Evolutionary conservation across 2,888 invertebrate species (phyloP).

Genomic region (Habroteleia sp.): DNA sequence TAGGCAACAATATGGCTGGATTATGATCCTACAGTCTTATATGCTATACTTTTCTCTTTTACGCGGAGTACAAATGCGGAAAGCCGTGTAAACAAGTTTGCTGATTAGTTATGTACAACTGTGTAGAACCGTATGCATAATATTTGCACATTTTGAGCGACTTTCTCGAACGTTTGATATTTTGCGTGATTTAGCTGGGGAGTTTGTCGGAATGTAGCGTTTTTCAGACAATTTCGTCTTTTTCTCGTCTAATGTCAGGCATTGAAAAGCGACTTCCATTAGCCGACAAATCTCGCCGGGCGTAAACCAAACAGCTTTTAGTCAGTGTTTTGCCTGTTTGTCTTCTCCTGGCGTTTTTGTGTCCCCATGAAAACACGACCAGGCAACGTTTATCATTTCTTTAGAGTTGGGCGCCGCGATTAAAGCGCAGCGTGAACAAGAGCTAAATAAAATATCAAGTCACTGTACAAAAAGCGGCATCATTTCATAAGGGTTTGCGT

Average conservation of each 20-base stretch:
- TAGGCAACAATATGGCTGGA: too few relatives aligned
- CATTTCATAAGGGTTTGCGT: slow-evolving; percentile 45
- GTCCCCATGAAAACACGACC: slow-evolving; percentile 29
- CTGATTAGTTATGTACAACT: slow-evolving; percentile 47
- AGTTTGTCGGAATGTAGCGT: too few relatives aligned
- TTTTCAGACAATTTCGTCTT: neutral
- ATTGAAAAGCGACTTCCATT: slow-evolving; percentile 40
- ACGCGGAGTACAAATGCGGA: too few relatives aligned
- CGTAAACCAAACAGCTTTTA: slow-evolving; percentile 35
- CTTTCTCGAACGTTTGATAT: too few relatives aligned
- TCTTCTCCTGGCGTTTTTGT: slow-evolving; percentile 1
- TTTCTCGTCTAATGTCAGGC: slow-evolving; percentile 11
- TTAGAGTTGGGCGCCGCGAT: slow-evolving; percentile 33
- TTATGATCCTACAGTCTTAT: too few relatives aligned
- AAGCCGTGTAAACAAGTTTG: slow-evolving; percentile 45
- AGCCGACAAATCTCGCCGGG: slow-evolving; percentile 29
- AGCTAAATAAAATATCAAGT: slow-evolving; percentile 60
- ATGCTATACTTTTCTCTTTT: too few relatives aligned
- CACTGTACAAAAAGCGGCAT: slow-evolving; percentile 47
- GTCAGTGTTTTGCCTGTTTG: neutral
- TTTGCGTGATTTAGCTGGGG: too few relatives aligned
- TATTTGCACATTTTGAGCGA: slow-evolving; percentile 57
- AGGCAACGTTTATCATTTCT: slow-evolving; percentile 22
- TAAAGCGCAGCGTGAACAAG: slow-evolving; percentile 50
- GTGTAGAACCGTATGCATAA: slow-evolving; percentile 45